These are phyloP conservation scores for Prunella strophiata DNA, from an alignment of 2,797 vertebrate genomes.

Conservation along the genomic window DNA sequence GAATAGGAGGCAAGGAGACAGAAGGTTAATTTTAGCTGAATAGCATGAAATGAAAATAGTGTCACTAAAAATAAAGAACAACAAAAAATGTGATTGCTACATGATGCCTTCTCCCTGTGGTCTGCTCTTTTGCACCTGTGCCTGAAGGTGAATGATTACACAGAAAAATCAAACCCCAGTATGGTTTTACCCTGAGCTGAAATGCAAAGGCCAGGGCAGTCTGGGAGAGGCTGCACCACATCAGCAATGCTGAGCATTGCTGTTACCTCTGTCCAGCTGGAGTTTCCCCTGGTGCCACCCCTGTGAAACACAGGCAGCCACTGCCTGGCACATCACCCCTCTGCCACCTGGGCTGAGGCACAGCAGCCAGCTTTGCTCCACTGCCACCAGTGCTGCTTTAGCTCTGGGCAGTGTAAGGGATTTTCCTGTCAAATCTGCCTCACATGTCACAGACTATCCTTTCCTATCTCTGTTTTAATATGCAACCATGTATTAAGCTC, in stretches of 20 bases:
- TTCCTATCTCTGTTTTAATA: background rate
- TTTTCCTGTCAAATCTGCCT: background rate
- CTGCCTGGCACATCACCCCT: background rate
- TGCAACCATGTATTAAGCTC: background rate
- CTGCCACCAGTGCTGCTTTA: background rate
- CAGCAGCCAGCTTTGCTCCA: background rate
- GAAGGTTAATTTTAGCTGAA: background rate
- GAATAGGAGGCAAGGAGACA: background rate
- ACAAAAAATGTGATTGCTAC: background rate
- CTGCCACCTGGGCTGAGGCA: background rate
- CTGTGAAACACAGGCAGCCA: background rate
- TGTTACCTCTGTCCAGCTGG: background rate
- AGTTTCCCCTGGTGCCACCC: rapidly evolving
- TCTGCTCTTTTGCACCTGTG: background rate
- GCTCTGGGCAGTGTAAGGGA: background rate
- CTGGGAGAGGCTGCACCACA: background rate
- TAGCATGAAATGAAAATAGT: background rate
- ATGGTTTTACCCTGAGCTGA: background rate
- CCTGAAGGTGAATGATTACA: background rate
- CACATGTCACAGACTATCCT: background rate
- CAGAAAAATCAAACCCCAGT: background rate
- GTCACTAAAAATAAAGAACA: background rate
- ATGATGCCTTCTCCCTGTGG: rapidly evolving
- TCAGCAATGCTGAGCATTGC: background rate
- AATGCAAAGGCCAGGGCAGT: background rate